Percentiles rank a stretch among this genome's conserved stretches.
Conservation (phyloP, 2,888 invertebrate genomes). For the Oxystoma pomonae region DNA sequence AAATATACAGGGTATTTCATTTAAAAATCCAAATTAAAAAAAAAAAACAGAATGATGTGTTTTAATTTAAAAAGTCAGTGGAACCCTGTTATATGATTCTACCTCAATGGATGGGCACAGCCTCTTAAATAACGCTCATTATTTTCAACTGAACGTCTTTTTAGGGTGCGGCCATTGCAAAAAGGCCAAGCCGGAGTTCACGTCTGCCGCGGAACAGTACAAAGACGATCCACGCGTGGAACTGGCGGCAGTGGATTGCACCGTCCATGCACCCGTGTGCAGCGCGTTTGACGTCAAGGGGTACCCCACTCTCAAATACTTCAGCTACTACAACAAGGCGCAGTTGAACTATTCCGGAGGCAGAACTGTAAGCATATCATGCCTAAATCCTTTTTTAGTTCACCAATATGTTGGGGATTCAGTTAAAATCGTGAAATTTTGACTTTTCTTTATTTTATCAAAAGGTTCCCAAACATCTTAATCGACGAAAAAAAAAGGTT, state of each 20-base stretch:
- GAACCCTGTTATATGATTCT: neutral
- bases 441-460: too few relatives aligned
- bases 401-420: too few relatives aligned
- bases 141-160: too few relatives aligned
- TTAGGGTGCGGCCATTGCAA: constrained; percentile 92
- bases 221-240: constrained; percentile 73
- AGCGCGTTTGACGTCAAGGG: constrained; percentile 68
- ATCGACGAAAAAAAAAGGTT: too few relatives aligned
- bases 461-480: too few relatives aligned
- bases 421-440: too few relatives aligned
- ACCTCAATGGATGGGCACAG: too few relatives aligned
- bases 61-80: too few relatives aligned
- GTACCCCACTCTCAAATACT: constrained; percentile 85
- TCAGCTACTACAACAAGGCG: constrained; percentile 72
- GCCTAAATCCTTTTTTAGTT: neutral
- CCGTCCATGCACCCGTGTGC: constrained; percentile 60
- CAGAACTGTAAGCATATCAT: constrained; percentile 27
- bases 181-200: constrained; percentile 78
- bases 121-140: too few relatives aligned
- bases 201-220: constrained; percentile 68
- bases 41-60: neutral
- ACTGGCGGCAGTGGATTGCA: constrained; percentile 83
- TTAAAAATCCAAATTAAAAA: neutral
- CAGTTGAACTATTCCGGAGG: constrained; percentile 69
- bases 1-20: too few relatives aligned